Conservation (phyloP, 2,888 invertebrate species). For the Stenolophus ochropezus region DNA sequence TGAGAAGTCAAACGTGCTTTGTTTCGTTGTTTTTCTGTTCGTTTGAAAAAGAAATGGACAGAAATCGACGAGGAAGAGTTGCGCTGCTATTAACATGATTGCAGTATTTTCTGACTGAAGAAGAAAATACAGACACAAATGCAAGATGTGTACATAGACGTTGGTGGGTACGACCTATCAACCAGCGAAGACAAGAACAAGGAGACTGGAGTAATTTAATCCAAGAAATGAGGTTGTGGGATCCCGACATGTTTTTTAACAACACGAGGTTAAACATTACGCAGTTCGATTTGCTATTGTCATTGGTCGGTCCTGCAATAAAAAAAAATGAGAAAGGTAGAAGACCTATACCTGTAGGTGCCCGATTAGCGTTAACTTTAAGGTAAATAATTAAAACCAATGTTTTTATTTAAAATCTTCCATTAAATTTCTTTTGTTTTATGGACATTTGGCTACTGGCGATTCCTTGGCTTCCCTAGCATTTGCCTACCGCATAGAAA, state of each 20-base stretch:
- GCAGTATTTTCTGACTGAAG: no score
- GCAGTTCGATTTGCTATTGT: conserved; percentile 3
- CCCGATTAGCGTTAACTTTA: conserved; percentile 8
- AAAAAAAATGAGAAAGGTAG: not conserved
- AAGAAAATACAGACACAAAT: no score
- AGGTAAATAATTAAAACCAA: conserved; percentile 1
- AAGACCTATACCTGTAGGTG: not conserved
- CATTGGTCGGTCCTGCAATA: not conserved
- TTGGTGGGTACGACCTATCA: conserved; percentile 2
- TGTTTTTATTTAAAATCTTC: not conserved
- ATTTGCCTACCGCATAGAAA: conserved; percentile 48
- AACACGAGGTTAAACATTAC: not conserved
- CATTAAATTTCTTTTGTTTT: not conserved
- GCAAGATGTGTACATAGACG: not conserved
- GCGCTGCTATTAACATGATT: no score
- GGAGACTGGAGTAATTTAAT: not conserved
- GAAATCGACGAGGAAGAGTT: no score
- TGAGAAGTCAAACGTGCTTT: no score
- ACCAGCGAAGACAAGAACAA: not conserved
- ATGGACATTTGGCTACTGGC: conserved; percentile 53
- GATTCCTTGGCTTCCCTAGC: conserved; percentile 44
- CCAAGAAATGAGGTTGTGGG: not conserved
- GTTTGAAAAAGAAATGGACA: no score
- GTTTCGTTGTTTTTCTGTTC: no score
- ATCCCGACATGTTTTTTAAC: conserved; percentile 10